Conservation (phyloP, 1,140 invertebrate genomes). For the Drosophila athabasca region DNA sequence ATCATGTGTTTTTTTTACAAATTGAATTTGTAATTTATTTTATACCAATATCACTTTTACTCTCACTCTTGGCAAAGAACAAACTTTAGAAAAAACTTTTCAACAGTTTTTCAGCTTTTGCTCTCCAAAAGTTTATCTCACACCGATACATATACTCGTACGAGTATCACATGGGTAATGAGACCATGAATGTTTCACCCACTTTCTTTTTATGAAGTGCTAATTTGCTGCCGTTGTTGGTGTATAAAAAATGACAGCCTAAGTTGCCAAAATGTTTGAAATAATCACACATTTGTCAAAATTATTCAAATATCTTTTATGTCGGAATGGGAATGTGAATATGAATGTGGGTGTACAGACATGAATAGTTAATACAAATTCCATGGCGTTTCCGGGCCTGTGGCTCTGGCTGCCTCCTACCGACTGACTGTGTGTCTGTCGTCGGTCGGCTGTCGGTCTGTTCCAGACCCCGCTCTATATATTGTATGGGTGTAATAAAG, state of each 20-base stretch:
- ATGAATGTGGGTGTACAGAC: constrained; percentile 11
- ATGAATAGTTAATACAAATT: constrained; percentile 77
- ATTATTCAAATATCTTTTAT: constrained; percentile 69
- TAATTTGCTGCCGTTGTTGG: constrained; percentile 55
- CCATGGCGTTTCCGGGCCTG: constrained; percentile 37
- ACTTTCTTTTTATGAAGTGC: constrained; percentile 58
- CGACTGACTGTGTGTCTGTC: not conserved
- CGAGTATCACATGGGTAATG: not conserved
- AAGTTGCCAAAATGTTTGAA: constrained; percentile 71
- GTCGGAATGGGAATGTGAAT: constrained; percentile 7
- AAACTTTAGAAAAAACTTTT: too few relatives aligned
- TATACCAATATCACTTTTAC: too few relatives aligned
- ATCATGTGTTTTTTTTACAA: too few relatives aligned
- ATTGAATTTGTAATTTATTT: too few relatives aligned
- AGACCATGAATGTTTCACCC: constrained; percentile 1
- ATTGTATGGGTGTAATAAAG: constrained; percentile 53
- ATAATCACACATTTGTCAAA: constrained; percentile 79
- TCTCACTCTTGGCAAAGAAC: too few relatives aligned
- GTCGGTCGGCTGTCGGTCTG: not conserved
- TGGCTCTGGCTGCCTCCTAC: constrained; percentile 17
- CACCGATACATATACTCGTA: not conserved
- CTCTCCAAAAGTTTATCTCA: not conserved
- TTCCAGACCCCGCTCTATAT: not conserved
- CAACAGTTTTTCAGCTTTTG: not conserved
- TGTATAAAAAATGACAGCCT: constrained; percentile 59